Percentiles rank a stretch among this genome's conserved stretches.
phyloP scores from a whole-genome alignment of 1,140 invertebrate species.

The Antheraea mylitta region DNA sequence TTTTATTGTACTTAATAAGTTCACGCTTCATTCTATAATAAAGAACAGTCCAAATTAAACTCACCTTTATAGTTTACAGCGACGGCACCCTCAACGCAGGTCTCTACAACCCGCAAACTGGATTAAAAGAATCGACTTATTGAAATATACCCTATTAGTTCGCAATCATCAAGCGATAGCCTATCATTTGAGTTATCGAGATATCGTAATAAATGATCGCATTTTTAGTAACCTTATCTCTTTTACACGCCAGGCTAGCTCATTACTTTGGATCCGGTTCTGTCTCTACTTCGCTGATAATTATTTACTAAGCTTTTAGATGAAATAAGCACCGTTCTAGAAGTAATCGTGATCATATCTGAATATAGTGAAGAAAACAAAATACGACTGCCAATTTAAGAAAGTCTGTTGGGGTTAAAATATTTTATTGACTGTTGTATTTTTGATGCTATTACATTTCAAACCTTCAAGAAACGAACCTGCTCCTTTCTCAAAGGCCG shows the following conservation, averaged over 20 bases:
- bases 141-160: constrained; percentile 34
- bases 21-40: no score
- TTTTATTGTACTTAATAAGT: no score
- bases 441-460: no score
- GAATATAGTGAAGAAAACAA: no score
- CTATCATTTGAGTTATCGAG: neutral
- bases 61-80: constrained; percentile 27
- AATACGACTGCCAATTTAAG: no score
- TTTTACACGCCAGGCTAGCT: neutral
- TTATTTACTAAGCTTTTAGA: no score
- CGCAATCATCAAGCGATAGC: constrained; percentile 18
- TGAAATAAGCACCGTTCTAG: no score
- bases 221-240: neutral
- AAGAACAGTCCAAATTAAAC: neutral
- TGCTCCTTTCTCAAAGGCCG: no score
- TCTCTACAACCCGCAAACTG: constrained; percentile 21
- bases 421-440: no score
- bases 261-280: neutral
- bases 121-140: constrained; percentile 39
- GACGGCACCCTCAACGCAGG: constrained; percentile 18
- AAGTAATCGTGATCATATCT: no score
- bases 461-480: no score
- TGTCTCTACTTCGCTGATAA: neutral
- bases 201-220: neutral
- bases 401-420: no score